Conservation (phyloP, 1,140 invertebrate genomes). For the Aporrectodea caliginosa region DNA sequence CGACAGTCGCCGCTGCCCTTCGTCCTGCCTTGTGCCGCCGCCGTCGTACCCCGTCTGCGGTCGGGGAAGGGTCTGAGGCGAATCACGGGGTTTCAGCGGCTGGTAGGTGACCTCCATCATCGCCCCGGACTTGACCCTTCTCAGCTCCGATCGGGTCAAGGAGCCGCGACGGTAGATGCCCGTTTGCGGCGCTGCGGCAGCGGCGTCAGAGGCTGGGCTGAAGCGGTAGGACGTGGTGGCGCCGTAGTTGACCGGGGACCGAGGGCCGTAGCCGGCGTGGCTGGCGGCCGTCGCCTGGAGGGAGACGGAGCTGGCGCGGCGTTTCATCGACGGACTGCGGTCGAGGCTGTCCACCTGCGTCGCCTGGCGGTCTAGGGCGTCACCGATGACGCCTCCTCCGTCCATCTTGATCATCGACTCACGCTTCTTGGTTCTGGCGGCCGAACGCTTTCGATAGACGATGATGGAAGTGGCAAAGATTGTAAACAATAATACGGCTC, state of each 20-base stretch:
- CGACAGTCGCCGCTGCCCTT: neutral
- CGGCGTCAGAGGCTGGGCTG: neutral
- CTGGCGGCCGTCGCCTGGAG: neutral
- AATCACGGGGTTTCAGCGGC: neutral
- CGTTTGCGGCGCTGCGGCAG: neutral
- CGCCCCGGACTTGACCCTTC: neutral
- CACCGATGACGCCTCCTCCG: neutral
- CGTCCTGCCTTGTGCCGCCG: too few species aligned
- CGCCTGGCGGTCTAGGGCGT: neutral
- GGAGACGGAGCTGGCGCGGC: neutral
- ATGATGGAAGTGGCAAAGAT: neutral
- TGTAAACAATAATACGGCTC: neutral
- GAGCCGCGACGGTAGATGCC: neutral
- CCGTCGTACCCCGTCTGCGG: too few species aligned
- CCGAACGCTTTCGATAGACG: neutral
- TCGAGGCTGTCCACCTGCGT: neutral
- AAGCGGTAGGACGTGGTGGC: neutral
- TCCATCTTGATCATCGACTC: neutral
- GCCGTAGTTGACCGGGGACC: neutral
- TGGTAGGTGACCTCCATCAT: neutral
- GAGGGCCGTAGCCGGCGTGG: neutral
- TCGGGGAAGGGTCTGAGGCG: too few species aligned
- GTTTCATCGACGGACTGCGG: neutral
- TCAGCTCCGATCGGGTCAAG: neutral
- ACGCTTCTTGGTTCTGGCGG: neutral